A percentile compares a stretch with the other conserved stretches of the same genome.
These are phyloP conservation scores for Macrophya alboannulata DNA, from an alignment of 2,888 invertebrate species.

Conservation along the genomic window DNA sequence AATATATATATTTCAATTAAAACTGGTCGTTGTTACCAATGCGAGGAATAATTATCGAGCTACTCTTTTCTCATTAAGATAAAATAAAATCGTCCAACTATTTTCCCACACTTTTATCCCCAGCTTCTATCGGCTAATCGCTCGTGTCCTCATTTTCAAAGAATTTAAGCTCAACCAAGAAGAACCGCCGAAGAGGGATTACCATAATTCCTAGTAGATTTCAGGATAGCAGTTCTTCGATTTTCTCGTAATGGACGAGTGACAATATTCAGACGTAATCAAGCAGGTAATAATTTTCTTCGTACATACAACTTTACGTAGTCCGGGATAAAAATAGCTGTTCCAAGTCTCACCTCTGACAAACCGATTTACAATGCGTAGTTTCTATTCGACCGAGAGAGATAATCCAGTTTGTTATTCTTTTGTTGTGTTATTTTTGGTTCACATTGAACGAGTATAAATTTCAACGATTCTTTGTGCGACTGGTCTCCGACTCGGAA, in stretches of 20 bases:
- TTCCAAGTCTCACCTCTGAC: constrained; percentile 25
- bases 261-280: not conserved
- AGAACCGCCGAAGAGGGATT: not conserved
- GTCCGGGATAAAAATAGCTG: constrained; percentile 1
- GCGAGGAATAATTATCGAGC: not conserved
- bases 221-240: not conserved
- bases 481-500: not conserved
- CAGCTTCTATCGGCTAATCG: not conserved
- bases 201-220: not conserved
- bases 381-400: not conserved
- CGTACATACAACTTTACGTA: not conserved
- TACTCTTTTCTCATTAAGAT: not conserved
- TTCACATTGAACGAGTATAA: not conserved
- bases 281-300: not conserved
- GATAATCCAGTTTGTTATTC: constrained; percentile 34
- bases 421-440: constrained; percentile 29
- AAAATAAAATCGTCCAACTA: not conserved
- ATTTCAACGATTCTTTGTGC: not conserved
- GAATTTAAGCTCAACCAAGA: not conserved
- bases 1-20: constrained; percentile 58
- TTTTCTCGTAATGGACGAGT: not conserved
- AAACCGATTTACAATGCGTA: constrained; percentile 8
- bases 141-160: not conserved
- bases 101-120: not conserved
- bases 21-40: constrained; percentile 51